phyloP scores from a whole-genome alignment of 2,888 invertebrate genomes.

The Ceraclea dissimilis region DNA sequence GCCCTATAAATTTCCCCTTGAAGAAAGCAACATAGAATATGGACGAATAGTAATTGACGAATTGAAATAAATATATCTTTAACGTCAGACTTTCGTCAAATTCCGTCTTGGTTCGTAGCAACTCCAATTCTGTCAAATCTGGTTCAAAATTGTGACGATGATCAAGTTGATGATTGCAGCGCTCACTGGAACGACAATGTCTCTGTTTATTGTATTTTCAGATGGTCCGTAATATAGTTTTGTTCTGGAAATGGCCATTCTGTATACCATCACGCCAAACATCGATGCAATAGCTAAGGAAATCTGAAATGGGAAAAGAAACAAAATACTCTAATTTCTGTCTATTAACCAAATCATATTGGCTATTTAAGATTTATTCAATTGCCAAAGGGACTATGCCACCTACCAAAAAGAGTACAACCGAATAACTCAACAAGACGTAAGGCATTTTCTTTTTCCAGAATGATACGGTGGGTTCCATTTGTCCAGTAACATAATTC shows the following conservation, averaged over 20 bases:
- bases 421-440: constrained; percentile 77
- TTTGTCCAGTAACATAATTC: constrained; percentile 69
- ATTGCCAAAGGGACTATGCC: too few relatives aligned
- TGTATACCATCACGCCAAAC: constrained; percentile 88
- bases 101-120: constrained; percentile 84
- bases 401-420: constrained; percentile 71
- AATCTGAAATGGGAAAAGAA: constrained; percentile 30
- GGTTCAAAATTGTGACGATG: constrained; percentile 83
- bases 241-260: constrained; percentile 75
- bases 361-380: too few relatives aligned
- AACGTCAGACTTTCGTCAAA: constrained; percentile 91
- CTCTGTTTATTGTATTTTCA: constrained; percentile 64
- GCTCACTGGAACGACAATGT: constrained; percentile 80
- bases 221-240: constrained; percentile 49
- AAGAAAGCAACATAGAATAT: constrained; percentile 93
- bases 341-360: too few relatives aligned
- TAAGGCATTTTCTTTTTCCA: constrained; percentile 86
- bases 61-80: constrained; percentile 90
- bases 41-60: constrained; percentile 94
- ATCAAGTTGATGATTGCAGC: constrained; percentile 88
- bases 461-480: constrained; percentile 85
- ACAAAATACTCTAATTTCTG: neutral
- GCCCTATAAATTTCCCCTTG: constrained; percentile 79
- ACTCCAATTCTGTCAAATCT: constrained; percentile 80
- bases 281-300: constrained; percentile 85